Conservation (phyloP, 1,140 invertebrate species). For the Rhagoletis zephyria region DNA sequence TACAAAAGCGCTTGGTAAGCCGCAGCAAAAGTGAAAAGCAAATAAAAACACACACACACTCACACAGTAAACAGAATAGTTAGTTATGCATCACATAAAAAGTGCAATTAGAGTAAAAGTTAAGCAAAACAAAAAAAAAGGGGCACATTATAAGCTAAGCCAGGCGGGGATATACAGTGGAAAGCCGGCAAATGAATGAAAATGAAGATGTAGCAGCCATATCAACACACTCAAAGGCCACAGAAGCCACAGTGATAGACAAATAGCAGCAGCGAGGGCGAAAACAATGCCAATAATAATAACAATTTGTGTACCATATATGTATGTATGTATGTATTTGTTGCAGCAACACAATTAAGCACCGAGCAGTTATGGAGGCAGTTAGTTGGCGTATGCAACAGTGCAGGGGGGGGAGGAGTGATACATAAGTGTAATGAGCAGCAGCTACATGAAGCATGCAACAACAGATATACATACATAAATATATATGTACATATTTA, state of each 20-base stretch:
- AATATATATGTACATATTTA: not conserved
- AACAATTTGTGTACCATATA: not conserved
- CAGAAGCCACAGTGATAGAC: not conserved
- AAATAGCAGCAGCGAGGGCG: not conserved
- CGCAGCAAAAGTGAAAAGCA: not conserved
- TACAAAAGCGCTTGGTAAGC: not conserved
- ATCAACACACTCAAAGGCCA: constrained; percentile 8
- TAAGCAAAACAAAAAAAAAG: not conserved
- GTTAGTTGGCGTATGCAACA: not conserved
- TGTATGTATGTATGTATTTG: not conserved
- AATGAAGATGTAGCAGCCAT: constrained; percentile 31
- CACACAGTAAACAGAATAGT: too few species aligned
- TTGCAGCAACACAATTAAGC: constrained; percentile 21
- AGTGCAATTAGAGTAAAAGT: not conserved
- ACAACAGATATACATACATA: not conserved
- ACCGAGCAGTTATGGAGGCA: not conserved
- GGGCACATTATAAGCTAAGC: not conserved
- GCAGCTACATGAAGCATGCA: constrained; percentile 14
- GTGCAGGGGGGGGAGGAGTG: not conserved
- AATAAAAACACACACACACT: not conserved
- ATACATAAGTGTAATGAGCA: constrained; percentile 31
- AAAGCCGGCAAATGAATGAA: constrained; percentile 43
- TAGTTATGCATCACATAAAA: not conserved
- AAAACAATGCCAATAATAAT: constrained; percentile 43
- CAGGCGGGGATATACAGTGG: not conserved